Conservation (phyloP, 2,113 vertebrate species). For the Taurulus bubalis region DNA sequence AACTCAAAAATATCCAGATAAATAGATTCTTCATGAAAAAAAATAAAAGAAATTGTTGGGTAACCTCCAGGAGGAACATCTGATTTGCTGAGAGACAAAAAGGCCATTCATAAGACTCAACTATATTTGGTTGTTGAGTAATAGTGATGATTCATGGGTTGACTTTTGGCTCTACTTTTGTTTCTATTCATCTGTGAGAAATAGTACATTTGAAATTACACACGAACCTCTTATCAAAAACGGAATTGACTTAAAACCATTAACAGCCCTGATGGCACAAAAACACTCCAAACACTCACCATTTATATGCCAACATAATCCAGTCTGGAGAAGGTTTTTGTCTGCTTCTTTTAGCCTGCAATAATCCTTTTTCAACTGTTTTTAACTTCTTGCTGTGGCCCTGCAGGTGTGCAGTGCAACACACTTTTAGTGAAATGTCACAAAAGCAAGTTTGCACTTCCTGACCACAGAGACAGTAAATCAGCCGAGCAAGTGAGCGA, state of each 20-base stretch:
- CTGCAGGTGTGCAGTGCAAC: conserved; percentile 64
- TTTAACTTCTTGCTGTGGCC: not conserved
- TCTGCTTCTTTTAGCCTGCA: conserved; percentile 20
- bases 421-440: conserved; percentile 59
- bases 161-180: not conserved
- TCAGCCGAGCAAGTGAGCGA: conserved; percentile 49
- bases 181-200: conserved; percentile 8
- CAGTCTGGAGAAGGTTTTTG: not conserved
- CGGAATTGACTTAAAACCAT: not conserved
- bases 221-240: not conserved
- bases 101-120: conserved; percentile 37
- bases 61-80: not conserved
- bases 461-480: conserved; percentile 72
- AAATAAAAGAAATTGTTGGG: not conserved
- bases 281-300: conserved; percentile 17
- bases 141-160: not conserved
- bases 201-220: not conserved
- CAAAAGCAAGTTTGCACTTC: conserved; percentile 73
- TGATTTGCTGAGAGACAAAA: conserved; percentile 30
- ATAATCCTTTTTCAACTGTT: conserved; percentile 12
- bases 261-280: not conserved
- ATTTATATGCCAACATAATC: conserved; percentile 34
- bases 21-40: conserved; percentile 12
- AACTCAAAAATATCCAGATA: not conserved
- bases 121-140: not conserved